Percentiles rank a stretch among this genome's conserved stretches.
Evolutionary conservation across 1,140 invertebrate species (phyloP).

Genomic region (Phortica variegata): DNA sequence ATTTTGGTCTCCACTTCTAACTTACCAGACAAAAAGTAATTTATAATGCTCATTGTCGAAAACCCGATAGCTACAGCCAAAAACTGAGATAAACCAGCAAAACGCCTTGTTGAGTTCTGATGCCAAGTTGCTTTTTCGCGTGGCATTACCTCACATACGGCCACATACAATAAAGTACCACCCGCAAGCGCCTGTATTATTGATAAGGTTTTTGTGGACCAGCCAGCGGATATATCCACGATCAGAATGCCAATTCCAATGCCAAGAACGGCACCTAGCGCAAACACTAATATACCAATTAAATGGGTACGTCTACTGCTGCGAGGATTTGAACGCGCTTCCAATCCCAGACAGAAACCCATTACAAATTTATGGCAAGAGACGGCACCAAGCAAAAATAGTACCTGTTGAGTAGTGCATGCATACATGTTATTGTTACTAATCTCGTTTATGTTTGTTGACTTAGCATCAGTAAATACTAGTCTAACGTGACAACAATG

Average conservation of each 20-base stretch:
- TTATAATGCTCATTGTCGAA: conserved; percentile 62
- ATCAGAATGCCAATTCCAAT: conserved; percentile 67
- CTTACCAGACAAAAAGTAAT: conserved; percentile 58
- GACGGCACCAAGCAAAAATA: conserved; percentile 70
- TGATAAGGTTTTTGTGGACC: conserved; percentile 60
- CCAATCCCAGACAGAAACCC: conserved; percentile 74
- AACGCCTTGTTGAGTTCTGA: conserved; percentile 55
- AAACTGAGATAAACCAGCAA: conserved; percentile 66
- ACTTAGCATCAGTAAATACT: conserved; percentile 25
- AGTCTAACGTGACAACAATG: no score
- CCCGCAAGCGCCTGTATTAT: conserved; percentile 76
- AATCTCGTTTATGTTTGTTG: conserved; percentile 16
- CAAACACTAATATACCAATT: conserved; percentile 65
- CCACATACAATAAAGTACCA: conserved; percentile 89
- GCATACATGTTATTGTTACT: no score
- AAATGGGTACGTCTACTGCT: conserved; percentile 60
- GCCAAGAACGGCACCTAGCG: conserved; percentile 67
- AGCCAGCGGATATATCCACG: conserved; percentile 56
- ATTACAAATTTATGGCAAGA: conserved; percentile 78
- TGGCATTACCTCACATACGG: conserved; percentile 87
- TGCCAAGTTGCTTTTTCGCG: conserved; percentile 73
- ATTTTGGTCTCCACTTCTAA: conserved; percentile 9
- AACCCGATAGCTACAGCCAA: conserved; percentile 63
- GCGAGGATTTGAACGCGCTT: conserved; percentile 61
- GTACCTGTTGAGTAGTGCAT: conserved; percentile 60